Base-by-base conservation (phyloP, 2,113 vertebrate genomes). In the Gobius niger region DNA sequence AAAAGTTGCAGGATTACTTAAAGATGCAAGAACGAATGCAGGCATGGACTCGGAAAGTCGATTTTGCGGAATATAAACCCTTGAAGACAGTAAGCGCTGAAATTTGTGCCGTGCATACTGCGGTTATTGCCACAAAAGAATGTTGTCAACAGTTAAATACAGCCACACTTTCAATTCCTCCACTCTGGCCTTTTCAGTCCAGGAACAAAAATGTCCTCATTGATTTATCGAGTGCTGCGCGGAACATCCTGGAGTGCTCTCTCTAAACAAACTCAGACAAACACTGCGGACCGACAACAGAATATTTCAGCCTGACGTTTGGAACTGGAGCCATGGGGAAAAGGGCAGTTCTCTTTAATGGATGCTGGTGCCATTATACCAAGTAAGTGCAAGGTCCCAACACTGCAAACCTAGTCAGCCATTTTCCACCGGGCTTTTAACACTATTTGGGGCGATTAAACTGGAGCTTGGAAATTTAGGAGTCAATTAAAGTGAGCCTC, bases 201-300 rank as follows among this genome's bases (percentile, higher is more conserved):
- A 42, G 57, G 57, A n/a, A 42, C 57, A 42, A 60, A 60, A 60
- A 60, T 41, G 57, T 42, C 34, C 15, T 42, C 15, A 60, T 60
- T 42, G 57, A 60, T 60, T 60, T 60, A 60, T 60, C 40, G 57
- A 60, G 34, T 60, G 57, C 57, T 8, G n/a, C 57, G 11, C 57
- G 42, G 57, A 60, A 60, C 19, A 34, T 57, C 24, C 54, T 57
- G 54, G 19, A 57, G 57, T 60, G 40, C 40, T 42, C 57, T 42
- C 41, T 42, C 57, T 42, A 60, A 60, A 60, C 57, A 60, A 60
- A 60, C 57, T 60, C 57, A 42, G 34, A 41, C 57, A 60, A 60
- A 60, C 34, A 60, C 42, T 60, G 15, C 40, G 5, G 34, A 60
- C 57, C 2, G 40, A n/a, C 34, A 60, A 60, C 57, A 60, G 34